Base-by-base conservation (phyloP, 2,797 vertebrate genomes). In the Thunnus albacares region DNA sequence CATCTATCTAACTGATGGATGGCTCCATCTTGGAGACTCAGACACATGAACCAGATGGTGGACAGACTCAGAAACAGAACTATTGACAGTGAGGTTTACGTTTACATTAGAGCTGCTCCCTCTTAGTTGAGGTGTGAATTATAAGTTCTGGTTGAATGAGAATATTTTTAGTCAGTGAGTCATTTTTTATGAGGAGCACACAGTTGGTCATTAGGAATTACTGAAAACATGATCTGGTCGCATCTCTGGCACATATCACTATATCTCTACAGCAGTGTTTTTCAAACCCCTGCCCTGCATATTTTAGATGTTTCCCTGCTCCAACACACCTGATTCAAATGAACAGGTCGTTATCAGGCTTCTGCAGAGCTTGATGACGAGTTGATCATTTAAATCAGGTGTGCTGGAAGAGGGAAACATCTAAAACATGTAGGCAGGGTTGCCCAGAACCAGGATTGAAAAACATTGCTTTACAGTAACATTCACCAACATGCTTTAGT, bases 11-110 rank as follows among this genome's bases (percentile, higher is more conserved):
- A 57, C 56, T 92, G 87, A 92, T 91, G 71, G 82, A 92, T 89
- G 69, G 45, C 74, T 85, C 55, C 71, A 61, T 71, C 51, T 33
- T 65, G 67, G 71, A 86, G 71, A 71, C 24, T 51, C 71, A 80
- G 68, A 87, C 89, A 87, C 86, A 64, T 83, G 79, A 85, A 77
- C 85, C 90, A 94, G 89, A 92, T 91, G 89, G 73, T 65, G 77
- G 71, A 74, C 22, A 24, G 57, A 55, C 15, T 60, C 20, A 24
- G 55, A 68, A 72, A 72, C 61, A 75, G 53, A 53, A 57, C 66
- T 51, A 35, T 69, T 66, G 75, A 71, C 35, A 59, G 53, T 6
- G 28, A 71, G 61, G 12, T 68, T 79, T 41, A 41, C 47, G n/a
- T 79, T 6, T 73, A 65, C 57, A 69, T 67, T 2, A n/a, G 1